Percentiles rank a stretch among this genome's conserved stretches.
Evolutionary conservation across 2,797 vertebrate species (phyloP).

Genomic region (Oreortyx pictus): DNA sequence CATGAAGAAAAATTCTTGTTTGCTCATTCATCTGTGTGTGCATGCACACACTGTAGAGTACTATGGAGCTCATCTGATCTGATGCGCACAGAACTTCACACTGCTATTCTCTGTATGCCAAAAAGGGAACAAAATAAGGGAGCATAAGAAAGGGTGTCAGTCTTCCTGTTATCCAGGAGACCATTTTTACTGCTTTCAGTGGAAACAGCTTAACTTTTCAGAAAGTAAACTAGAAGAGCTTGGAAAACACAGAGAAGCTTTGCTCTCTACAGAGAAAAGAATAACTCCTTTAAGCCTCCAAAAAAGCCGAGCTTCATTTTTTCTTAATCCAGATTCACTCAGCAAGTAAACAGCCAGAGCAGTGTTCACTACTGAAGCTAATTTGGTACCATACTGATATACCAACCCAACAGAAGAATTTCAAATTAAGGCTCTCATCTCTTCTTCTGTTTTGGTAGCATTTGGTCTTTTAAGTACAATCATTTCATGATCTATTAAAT

Average conservation of each 20-base stretch:
- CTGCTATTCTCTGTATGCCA: background rate
- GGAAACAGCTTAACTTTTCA: background rate
- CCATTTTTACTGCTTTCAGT: background rate
- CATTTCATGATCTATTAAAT: background rate
- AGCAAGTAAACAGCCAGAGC: background rate
- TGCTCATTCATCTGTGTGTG: rapidly evolving
- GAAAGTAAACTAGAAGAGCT: background rate
- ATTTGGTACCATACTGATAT: background rate
- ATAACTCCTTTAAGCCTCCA: background rate
- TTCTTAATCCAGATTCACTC: background rate
- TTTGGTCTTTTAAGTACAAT: background rate
- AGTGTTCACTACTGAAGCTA: background rate
- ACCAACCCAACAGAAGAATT: background rate
- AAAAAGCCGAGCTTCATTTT: background rate
- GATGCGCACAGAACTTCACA: background rate
- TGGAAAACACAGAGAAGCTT: background rate
- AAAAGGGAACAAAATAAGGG: background rate
- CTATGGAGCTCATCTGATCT: background rate
- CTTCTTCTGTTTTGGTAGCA: background rate
- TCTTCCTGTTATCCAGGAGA: background rate
- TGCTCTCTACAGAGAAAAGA: background rate
- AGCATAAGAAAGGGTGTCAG: background rate
- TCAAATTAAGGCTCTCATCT: background rate
- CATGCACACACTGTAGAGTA: background rate
- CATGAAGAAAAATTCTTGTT: background rate